These are phyloP conservation scores for Myripristis jacobus DNA, from an alignment of 2,797 vertebrate genomes.

Conservation along the genomic window DNA sequence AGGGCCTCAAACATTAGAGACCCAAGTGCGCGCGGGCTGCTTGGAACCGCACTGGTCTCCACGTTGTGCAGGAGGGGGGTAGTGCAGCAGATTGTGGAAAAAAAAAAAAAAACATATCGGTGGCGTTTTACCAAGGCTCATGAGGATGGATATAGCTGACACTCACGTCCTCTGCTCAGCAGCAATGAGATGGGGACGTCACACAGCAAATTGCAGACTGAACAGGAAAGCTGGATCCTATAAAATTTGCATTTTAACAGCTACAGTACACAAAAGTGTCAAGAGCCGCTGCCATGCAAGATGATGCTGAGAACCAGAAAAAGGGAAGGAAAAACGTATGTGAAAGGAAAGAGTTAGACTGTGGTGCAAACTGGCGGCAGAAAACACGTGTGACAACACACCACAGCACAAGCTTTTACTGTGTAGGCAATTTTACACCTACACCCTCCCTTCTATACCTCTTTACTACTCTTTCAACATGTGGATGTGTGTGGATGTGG, in stretches of 20 bases:
- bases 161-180: constrained; percentile 66
- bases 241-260: constrained; percentile 82
- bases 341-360: constrained; percentile 32
- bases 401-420: constrained; percentile 33
- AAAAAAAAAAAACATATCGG: constrained; percentile 46
- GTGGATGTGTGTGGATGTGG: neutral
- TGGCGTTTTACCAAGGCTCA: constrained; percentile 61
- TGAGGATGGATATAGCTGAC: constrained; percentile 73
- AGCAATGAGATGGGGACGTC: constrained; percentile 68
- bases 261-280: constrained; percentile 77
- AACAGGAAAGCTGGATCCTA: constrained; percentile 75
- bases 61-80: constrained; percentile 29
- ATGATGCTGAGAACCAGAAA: constrained; percentile 55
- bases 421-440: constrained; percentile 35
- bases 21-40: constrained; percentile 9
- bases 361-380: constrained; percentile 27
- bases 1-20: constrained; percentile 51
- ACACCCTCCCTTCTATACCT: neutral
- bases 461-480: constrained; percentile 11
- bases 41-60: constrained; percentile 28
- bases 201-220: constrained; percentile 73
- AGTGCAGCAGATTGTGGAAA: constrained; percentile 53
- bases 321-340: constrained; percentile 43
- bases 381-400: constrained; percentile 47
- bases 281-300: constrained; percentile 58